Percentiles rank a stretch among this genome's conserved stretches.
phyloP scores from a whole-genome alignment of 2,113 vertebrate species.

The Eubucco bourcierii region DNA sequence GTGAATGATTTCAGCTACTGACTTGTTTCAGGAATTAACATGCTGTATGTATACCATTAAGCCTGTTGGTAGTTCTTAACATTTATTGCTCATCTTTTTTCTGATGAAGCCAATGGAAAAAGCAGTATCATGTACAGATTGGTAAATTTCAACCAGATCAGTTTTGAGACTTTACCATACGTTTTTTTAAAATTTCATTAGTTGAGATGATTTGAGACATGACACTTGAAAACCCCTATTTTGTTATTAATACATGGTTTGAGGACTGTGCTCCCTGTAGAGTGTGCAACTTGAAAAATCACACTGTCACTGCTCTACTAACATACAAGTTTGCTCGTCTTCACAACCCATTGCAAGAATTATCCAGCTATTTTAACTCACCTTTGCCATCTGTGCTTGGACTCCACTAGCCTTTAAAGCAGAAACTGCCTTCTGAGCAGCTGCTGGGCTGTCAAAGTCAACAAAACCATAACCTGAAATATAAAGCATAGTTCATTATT shows the following conservation, averaged over 20 bases:
- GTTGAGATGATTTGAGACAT: background rate
- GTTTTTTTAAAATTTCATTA: background rate
- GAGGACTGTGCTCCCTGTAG: background rate
- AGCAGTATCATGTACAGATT: background rate
- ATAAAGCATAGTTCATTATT: background rate
- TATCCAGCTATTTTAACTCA: constrained; percentile 63
- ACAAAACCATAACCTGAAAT: constrained; percentile 96
- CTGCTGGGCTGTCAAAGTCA: constrained; percentile 95
- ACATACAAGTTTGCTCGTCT: background rate
- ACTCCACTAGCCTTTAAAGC: constrained; percentile 93
- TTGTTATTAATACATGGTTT: background rate
- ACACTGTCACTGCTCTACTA: background rate
- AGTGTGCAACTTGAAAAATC: background rate
- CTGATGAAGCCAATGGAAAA: background rate
- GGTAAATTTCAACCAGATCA: background rate
- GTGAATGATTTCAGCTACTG: background rate
- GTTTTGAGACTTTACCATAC: background rate
- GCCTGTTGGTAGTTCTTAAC: background rate
- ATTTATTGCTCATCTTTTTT: background rate
- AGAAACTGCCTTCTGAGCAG: constrained; percentile 96
- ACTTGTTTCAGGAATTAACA: background rate
- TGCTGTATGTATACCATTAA: background rate
- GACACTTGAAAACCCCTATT: background rate
- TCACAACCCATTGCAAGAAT: background rate
- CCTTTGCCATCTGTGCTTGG: constrained; percentile 99